Conservation (phyloP, 2,888 invertebrate species). For the Rhagonycha lutea region DNA sequence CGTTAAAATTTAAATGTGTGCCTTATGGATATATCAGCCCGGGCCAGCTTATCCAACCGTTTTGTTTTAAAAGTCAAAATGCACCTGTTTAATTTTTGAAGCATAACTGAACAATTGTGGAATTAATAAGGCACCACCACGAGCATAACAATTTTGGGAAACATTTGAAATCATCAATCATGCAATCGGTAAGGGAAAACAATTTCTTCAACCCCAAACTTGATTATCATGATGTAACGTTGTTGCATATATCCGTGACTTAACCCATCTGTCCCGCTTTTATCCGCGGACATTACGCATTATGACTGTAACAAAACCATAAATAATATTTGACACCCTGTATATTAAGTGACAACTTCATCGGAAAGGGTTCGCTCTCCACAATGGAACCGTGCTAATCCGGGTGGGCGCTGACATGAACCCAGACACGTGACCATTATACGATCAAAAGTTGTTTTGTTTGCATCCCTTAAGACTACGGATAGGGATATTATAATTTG, state of each 20-base stretch:
- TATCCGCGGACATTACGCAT: constrained; percentile 25
- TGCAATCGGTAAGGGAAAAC: background rate
- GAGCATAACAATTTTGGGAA: background rate
- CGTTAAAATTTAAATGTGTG: constrained; percentile 35
- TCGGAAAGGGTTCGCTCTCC: constrained; percentile 45
- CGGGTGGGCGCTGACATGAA: constrained; percentile 43
- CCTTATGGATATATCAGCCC: constrained; percentile 25
- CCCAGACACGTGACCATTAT: constrained; percentile 48
- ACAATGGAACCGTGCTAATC: constrained; percentile 46
- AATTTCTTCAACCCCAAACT: constrained; percentile 16
- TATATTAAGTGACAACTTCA: constrained; percentile 46
- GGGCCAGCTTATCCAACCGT: constrained; percentile 20
- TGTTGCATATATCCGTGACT: constrained; percentile 26
- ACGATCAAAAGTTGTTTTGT: constrained; percentile 35
- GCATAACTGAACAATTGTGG: constrained; percentile 10
- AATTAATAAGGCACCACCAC: background rate
- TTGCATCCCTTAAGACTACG: background rate
- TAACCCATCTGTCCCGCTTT: constrained; percentile 30
- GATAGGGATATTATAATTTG: background rate
- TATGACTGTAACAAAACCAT: constrained; percentile 30
- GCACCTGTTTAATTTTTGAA: constrained; percentile 24
- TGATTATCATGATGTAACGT: constrained; percentile 15
- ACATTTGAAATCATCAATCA: constrained; percentile 18
- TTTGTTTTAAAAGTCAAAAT: constrained; percentile 11
- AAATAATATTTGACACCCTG: constrained; percentile 35